phyloP scores from a whole-genome alignment of 2,888 invertebrate genomes.

The Halictus quadricinctus region DNA sequence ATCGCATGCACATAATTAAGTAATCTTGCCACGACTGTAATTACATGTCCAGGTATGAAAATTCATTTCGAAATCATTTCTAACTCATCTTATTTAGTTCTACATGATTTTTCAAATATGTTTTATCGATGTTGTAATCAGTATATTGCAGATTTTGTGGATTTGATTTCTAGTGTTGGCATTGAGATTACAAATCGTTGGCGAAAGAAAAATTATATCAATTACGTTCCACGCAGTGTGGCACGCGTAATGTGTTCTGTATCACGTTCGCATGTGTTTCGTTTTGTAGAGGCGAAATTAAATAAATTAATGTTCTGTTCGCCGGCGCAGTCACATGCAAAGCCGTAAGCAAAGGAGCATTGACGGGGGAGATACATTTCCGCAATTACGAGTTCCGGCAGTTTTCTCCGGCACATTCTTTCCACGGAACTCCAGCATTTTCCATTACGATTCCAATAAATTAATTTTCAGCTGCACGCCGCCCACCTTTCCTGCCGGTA shows the following conservation, averaged over 20 bases:
- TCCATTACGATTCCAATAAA: slow-evolving; percentile 75
- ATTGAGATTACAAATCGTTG: neutral
- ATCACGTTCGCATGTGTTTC: too few species aligned
- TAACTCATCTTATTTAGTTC: neutral
- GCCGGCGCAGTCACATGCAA: neutral
- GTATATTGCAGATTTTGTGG: too few species aligned
- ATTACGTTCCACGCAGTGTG: neutral
- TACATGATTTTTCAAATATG: neutral
- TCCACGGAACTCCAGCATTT: slow-evolving; percentile 69
- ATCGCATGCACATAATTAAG: neutral
- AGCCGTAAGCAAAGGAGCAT: neutral
- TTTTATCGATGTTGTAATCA: neutral
- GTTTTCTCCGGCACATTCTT: slow-evolving; percentile 49
- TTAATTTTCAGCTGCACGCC: slow-evolving; percentile 74
- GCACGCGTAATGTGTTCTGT: neutral
- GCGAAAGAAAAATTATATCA: neutral
- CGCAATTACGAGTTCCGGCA: slow-evolving; percentile 55
- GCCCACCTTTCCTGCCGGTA: slow-evolving; percentile 56
- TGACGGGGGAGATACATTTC: slow-evolving; percentile 61
- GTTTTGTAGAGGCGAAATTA: neutral
- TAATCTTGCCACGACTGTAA: neutral
- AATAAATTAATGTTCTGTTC: neutral
- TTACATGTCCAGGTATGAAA: too few species aligned
- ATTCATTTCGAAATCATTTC: neutral
- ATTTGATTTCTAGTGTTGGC: neutral